Conservation (phyloP, 2,888 invertebrate genomes). For the Polyommatus icarus region DNA sequence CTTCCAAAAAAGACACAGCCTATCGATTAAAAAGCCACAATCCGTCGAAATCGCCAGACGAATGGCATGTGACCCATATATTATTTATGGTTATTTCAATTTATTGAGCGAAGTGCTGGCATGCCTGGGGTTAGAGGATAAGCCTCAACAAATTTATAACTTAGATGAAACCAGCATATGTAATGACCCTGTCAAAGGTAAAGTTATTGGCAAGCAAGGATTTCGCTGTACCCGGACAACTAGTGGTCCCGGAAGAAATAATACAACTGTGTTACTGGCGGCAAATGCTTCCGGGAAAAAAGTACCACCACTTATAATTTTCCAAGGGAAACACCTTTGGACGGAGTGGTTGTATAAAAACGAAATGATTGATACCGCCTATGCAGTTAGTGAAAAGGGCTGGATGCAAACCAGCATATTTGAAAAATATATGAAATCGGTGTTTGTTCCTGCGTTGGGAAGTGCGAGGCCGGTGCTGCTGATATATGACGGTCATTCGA, state of each 20-base stretch:
- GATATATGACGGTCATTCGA: constrained; percentile 47
- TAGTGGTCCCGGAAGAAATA: neutral
- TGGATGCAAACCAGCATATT: constrained; percentile 46
- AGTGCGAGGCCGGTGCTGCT: constrained; percentile 41
- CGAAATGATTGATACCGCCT: constrained; percentile 35
- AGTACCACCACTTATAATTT: constrained; percentile 38
- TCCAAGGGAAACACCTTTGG: constrained; percentile 43
- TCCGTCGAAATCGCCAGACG: constrained; percentile 46
- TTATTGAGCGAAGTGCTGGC: constrained; percentile 1
- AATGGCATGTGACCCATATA: constrained; percentile 30
- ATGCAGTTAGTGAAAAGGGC: constrained; percentile 36
- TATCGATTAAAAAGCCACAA: constrained; percentile 55
- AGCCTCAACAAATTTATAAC: constrained; percentile 20
- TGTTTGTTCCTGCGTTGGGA: constrained; percentile 38
- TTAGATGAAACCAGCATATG: constrained; percentile 18
- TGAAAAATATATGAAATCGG: constrained; percentile 43
- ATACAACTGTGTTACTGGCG: neutral
- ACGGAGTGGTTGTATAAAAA: constrained; percentile 39
- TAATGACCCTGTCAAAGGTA: constrained; percentile 3
- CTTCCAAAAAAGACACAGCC: constrained; percentile 47
- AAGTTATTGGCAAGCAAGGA: constrained; percentile 4
- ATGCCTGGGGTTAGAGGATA: neutral
- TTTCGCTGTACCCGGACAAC: constrained; percentile 3
- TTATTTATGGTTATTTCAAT: constrained; percentile 24
- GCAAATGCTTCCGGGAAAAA: neutral